A percentile compares a stretch with the other conserved stretches of the same genome.
phyloP scores from a whole-genome alignment of 2,888 invertebrate genomes.

The Sinotaia quadrata region DNA sequence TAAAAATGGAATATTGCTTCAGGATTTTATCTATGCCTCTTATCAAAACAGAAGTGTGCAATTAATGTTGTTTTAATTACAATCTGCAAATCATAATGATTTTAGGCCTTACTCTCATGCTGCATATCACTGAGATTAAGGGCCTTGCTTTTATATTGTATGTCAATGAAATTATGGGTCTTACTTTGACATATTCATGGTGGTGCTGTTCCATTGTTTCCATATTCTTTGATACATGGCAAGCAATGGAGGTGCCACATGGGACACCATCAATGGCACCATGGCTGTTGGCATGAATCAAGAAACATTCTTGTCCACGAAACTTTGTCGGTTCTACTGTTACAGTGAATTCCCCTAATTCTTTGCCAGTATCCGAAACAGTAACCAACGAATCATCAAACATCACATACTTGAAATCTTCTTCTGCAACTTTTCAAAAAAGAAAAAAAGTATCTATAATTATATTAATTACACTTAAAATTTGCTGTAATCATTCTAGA shows the following conservation, averaged over 20 bases:
- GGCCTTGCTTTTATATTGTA: background rate
- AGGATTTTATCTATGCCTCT: no score
- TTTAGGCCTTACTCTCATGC: no score
- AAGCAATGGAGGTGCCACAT: slow-evolving; percentile 71
- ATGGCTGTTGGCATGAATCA: slow-evolving; percentile 72
- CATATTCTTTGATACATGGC: slow-evolving; percentile 66
- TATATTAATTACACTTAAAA: no score
- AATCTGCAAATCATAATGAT: no score
- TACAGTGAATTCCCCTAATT: slow-evolving; percentile 70
- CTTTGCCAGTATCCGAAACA: slow-evolving; percentile 69
- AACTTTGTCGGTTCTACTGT: slow-evolving; percentile 60
- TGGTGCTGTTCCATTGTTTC: slow-evolving; percentile 72
- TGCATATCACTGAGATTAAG: no score
- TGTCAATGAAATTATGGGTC: background rate
- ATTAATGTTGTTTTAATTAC: no score
- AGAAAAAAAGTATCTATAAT: background rate
- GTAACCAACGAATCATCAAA: slow-evolving; percentile 70
- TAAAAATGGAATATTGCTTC: no score
- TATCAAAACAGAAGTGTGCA: no score
- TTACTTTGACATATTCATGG: slow-evolving; percentile 72
- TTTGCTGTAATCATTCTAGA: no score
- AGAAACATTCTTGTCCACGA: slow-evolving; percentile 65
- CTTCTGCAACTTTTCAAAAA: slow-evolving; percentile 55
- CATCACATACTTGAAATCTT: slow-evolving; percentile 66
- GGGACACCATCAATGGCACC: slow-evolving; percentile 71